Conservation (phyloP, 2,888 invertebrate species). For the Lypha dubia region DNA sequence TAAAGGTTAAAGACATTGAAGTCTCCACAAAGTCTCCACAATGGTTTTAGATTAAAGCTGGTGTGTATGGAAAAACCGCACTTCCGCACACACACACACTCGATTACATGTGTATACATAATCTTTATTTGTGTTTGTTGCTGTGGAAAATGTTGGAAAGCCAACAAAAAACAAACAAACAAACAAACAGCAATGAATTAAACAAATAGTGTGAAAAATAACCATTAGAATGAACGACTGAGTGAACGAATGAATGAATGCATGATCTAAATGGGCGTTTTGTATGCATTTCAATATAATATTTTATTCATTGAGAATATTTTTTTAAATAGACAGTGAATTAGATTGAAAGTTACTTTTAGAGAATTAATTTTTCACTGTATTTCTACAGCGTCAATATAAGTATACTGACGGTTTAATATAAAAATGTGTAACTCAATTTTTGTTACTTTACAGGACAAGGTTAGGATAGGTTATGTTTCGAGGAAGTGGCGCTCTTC, state of each 20-base stretch:
- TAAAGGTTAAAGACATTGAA: constrained; percentile 55
- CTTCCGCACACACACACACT: too few species aligned
- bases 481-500: too few species aligned
- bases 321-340: neutral
- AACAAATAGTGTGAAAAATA: constrained; percentile 66
- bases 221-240: constrained; percentile 35
- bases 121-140: constrained; percentile 35
- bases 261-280: constrained; percentile 38
- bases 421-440: too few species aligned
- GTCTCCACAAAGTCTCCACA: constrained; percentile 70
- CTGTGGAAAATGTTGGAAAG: constrained; percentile 18
- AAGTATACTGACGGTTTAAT: too few species aligned
- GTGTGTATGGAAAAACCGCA: constrained; percentile 48
- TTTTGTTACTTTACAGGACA: too few species aligned
- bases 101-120: neutral
- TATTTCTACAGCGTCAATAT: too few species aligned
- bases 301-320: neutral
- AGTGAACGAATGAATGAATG: constrained; percentile 8
- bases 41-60: constrained; percentile 62
- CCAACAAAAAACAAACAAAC: too few species aligned
- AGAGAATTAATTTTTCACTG: too few species aligned
- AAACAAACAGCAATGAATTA: constrained; percentile 39
- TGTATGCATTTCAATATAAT: neutral
- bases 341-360: neutral
- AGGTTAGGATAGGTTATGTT: too few species aligned